Conservation (phyloP, 2,888 invertebrate species). For the Laothoe populi region DNA sequence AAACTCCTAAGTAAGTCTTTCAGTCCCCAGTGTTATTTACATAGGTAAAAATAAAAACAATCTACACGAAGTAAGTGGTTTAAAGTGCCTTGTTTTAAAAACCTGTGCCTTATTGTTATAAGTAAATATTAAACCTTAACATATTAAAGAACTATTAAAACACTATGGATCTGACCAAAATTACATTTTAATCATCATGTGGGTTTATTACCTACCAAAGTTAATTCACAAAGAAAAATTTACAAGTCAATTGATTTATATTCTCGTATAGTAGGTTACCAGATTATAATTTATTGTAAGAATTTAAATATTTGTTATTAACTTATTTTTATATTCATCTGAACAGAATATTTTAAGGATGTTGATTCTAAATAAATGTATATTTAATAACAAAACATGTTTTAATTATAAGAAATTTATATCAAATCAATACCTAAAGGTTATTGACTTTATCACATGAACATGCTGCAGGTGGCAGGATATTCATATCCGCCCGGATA, state of each 20-base stretch:
- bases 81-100: constrained; percentile 3
- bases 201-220: constrained; percentile 10
- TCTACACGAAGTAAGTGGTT: background rate
- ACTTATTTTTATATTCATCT: constrained; percentile 42
- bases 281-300: constrained; percentile 22
- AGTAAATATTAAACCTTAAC: background rate
- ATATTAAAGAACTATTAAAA: background rate
- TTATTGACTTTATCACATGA: too few species aligned
- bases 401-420: background rate
- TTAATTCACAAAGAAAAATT: constrained; percentile 4
- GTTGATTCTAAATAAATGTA: constrained; percentile 26
- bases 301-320: constrained; percentile 31
- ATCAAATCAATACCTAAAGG: background rate
- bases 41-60: too few species aligned
- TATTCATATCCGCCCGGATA: too few species aligned
- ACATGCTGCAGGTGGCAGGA: too few species aligned
- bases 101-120: background rate
- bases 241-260: background rate
- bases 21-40: too few species aligned
- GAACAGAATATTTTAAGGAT: constrained; percentile 19
- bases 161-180: background rate
- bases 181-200: background rate
- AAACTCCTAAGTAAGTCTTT: too few species aligned
- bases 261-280: constrained; percentile 14
- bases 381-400: constrained; percentile 24